Base-by-base conservation (phyloP, 53 echinoderm and acorn worm genomes). In the Astropecten irregularis region DNA sequence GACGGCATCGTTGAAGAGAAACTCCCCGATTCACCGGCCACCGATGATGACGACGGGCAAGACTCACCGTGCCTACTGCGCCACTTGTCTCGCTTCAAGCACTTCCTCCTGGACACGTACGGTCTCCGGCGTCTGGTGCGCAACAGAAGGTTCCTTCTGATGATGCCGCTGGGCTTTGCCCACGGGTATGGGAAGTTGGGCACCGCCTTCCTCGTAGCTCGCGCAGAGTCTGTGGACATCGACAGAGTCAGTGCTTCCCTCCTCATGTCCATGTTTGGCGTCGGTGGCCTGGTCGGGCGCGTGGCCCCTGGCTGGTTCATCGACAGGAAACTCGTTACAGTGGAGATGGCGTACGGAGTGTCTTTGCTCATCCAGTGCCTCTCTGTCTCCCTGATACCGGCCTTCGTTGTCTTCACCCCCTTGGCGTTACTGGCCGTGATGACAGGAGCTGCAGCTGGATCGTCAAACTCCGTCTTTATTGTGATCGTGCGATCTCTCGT, bases 241-340 rank as follows among this genome's bases (percentile, higher is more conserved):
- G 73, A 52, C n/a, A 13, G 9, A 2, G 37, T 54, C 33, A 15
- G 21, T 2, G 16, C 73, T 4, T 20, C 73, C 20, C 55, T 73
- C 9, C 34, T 73, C 23, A 20, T 73, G 22, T 37, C 73, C 0
- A 36, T 25, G 54, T 33, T 73, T 14, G 73, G 73, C 11, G 55
- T 35, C 3, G 52, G 52, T 4, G 54, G 73, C 21, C 25, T 53
- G 4, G 13, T 55, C 3, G 54, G 52, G 26, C 36, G 73, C 34
- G 14, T 73, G 11, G 23, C 13, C 3, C 32, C 23, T 14, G 73
- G 73, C 1, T 73, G 73, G 73, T 52, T 73, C 36, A 73, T 73
- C 13, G 73, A 73, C 34, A 55, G 55, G 34, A 53, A 73, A 32
- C 55, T 54, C 73, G 55, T 73, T 55, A 21, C 39, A 10, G 73